phyloP scores from a whole-genome alignment of 92 coral and sea anemone species.

The Actinostola sp. region DNA sequence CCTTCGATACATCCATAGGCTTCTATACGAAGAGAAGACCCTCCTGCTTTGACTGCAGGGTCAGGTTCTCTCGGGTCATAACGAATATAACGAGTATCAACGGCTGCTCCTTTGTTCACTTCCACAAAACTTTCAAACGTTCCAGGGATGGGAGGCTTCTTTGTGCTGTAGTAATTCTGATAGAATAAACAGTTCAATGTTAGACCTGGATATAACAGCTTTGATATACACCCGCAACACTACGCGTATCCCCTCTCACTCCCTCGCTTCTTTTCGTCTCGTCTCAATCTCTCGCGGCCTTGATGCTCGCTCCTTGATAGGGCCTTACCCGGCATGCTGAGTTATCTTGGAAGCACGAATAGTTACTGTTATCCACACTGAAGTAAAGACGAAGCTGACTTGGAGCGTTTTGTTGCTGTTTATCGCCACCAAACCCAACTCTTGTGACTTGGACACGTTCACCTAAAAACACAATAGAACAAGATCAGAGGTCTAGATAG shows the following conservation, averaged over 20 bases:
- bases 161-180: conserved; percentile 3
- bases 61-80: conserved; percentile 19
- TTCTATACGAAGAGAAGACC: conserved; percentile 28
- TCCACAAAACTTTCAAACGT: conserved; percentile 5
- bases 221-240: too few relatives aligned
- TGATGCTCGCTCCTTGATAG: too few relatives aligned
- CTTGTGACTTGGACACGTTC: conserved; percentile 12
- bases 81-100: conserved; percentile 22
- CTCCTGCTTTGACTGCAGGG: conserved; percentile 3
- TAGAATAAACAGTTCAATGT: too few relatives aligned
- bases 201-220: too few relatives aligned
- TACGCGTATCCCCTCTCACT: too few relatives aligned
- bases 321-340: conserved; percentile 20
- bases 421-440: conserved; percentile 25
- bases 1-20: conserved; percentile 35
- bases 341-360: neutral
- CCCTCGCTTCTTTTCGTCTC: too few relatives aligned
- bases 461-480: too few relatives aligned
- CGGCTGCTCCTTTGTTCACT: conserved; percentile 12
- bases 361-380: conserved; percentile 7
- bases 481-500: too few relatives aligned
- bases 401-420: conserved; percentile 10
- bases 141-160: conserved; percentile 21
- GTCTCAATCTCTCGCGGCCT: too few relatives aligned
- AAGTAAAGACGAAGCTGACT: conserved; percentile 11